A percentile compares a stretch with the other conserved stretches of the same genome.
Conservation (phyloP, 2,113 vertebrate species). For the Phrynocephalus versicolor region DNA sequence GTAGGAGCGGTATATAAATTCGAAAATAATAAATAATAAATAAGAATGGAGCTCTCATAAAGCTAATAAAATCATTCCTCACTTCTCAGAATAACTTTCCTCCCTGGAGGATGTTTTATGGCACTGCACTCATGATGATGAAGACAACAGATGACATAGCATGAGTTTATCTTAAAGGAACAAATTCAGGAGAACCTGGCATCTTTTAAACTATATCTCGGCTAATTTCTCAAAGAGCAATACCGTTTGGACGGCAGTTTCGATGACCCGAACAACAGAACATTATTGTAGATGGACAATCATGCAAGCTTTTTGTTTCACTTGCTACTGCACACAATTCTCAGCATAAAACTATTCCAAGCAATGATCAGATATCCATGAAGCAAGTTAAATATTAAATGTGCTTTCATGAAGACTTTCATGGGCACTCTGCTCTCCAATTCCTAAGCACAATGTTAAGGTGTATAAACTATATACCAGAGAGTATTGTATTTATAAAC, state of each 20-base stretch:
- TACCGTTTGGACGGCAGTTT: conserved; percentile 19
- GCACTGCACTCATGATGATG: conserved; percentile 23
- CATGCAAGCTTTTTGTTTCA: background rate
- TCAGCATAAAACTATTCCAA: conserved; percentile 18
- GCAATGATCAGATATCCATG: background rate
- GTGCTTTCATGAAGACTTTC: conserved; percentile 26
- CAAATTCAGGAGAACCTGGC: background rate
- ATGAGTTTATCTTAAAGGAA: conserved; percentile 25
- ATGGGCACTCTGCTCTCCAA: background rate
- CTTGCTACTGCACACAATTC: background rate
- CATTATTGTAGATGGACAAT: conserved; percentile 20
- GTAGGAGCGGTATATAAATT: too few relatives aligned
- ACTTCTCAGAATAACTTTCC: conserved; percentile 34
- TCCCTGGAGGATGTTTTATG: conserved; percentile 18
- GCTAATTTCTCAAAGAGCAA: conserved; percentile 32
- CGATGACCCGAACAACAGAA: background rate
- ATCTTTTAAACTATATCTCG: background rate
- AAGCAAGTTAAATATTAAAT: conserved; percentile 36
- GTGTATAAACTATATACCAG: conserved; percentile 10
- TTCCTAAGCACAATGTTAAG: background rate
- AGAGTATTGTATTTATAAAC: background rate
- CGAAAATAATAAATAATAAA: too few relatives aligned
- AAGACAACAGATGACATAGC: conserved; percentile 13
- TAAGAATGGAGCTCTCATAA: conserved; percentile 18
- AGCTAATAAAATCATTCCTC: conserved; percentile 28